Conservation (phyloP, 2,888 invertebrate genomes). For the Gasteruption jaculator region DNA sequence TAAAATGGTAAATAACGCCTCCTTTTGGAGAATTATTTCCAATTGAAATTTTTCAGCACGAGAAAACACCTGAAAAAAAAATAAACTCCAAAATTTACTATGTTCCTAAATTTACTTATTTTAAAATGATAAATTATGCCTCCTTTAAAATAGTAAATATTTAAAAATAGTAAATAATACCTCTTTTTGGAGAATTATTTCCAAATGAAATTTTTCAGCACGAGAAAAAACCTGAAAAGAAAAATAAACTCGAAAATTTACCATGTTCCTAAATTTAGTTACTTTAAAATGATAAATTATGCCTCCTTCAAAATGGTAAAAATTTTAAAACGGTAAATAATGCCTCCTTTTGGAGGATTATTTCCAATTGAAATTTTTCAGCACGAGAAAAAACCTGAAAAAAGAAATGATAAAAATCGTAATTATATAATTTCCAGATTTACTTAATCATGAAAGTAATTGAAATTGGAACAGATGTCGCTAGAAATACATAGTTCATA, state of each 20-base stretch:
- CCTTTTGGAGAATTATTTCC: conserved; percentile 1
- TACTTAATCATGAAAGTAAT: no score
- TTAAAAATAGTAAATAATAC: not conserved
- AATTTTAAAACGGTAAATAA: conserved; percentile 4
- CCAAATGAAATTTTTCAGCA: conserved; percentile 14
- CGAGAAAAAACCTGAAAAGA: conserved; percentile 4
- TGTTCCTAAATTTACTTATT: not conserved
- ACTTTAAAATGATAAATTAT: not conserved
- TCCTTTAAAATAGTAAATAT: conserved; percentile 2
- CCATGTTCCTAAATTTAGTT: conserved; percentile 1
- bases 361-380: no score
- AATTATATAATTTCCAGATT: no score
- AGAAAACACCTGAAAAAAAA: not conserved
- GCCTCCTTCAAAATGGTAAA: not conserved
- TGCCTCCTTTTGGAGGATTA: no score
- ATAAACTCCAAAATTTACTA: conserved; percentile 10
- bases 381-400: no score
- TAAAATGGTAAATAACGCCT: not conserved
- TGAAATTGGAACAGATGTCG: no score
- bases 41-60: conserved; percentile 13
- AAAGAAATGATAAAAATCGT: no score
- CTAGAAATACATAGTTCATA: no score
- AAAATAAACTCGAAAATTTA: not conserved
- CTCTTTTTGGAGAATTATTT: not conserved
- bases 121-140: not conserved